Evolutionary conservation across 2,888 invertebrate species (phyloP).

Genomic region (Argyresthia albistria): DNA sequence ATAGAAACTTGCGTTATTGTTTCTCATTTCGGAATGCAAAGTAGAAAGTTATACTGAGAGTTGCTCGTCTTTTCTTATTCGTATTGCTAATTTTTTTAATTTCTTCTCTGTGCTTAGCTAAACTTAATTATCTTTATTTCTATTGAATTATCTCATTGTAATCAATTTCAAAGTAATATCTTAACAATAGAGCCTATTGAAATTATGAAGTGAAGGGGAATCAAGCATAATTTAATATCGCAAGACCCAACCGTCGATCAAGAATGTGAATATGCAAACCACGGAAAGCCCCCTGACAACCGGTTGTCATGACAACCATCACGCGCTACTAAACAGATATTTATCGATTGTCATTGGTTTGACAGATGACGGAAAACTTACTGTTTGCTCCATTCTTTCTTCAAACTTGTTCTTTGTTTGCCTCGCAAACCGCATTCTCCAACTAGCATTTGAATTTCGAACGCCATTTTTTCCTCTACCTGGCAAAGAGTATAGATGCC

Average conservation of each 20-base stretch:
- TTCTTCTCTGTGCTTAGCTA: no score
- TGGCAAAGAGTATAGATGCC: background rate
- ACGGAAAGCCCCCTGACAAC: background rate
- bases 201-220: background rate
- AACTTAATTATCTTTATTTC: no score
- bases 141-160: no score
- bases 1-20: conserved; percentile 47
- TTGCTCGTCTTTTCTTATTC: no score
- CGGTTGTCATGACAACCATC: background rate
- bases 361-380: background rate
- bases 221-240: background rate
- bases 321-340: background rate
- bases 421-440: background rate
- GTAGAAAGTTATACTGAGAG: conserved; percentile 14
- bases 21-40: conserved; percentile 30
- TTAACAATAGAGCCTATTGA: background rate
- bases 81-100: no score
- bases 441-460: background rate
- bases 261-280: no score
- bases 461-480: background rate
- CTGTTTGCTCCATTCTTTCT: background rate
- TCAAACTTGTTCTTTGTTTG: background rate
- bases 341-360: background rate
- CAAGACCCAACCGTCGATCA: no score
- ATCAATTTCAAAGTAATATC: background rate